Evolutionary conservation across 1,140 invertebrate genomes (phyloP).

Genomic region (Eciton burchellii): DNA sequence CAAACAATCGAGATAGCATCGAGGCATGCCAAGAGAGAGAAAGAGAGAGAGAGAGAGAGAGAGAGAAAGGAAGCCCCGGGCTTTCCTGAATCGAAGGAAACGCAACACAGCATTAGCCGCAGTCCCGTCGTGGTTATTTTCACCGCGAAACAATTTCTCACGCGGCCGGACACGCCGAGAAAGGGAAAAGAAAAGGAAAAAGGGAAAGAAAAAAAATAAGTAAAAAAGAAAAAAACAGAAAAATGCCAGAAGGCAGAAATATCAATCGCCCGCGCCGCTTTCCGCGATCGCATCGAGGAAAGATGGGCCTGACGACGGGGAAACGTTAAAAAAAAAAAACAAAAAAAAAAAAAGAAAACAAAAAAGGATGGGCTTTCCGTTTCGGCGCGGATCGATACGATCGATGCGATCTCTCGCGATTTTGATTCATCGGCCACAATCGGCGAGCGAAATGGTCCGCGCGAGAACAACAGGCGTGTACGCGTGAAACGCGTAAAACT

Average conservation of each 20-base stretch:
- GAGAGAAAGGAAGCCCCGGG: neutral
- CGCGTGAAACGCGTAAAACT: neutral
- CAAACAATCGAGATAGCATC: constrained; percentile 26
- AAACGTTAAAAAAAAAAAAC: neutral
- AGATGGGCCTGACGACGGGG: neutral
- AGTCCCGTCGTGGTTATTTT: constrained; percentile 3
- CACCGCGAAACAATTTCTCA: constrained; percentile 29
- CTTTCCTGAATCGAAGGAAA: constrained; percentile 44
- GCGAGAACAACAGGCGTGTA: constrained; percentile 14
- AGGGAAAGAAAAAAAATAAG: too few species aligned
- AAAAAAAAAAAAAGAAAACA: too few species aligned
- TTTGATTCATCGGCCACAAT: constrained; percentile 49
- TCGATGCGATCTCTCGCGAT: too few species aligned
- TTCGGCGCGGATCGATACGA: constrained; percentile 15
- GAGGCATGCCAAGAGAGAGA: constrained; percentile 4
- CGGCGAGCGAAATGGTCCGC: constrained; percentile 30
- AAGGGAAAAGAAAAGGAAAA: constrained; percentile 26
- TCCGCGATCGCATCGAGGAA: neutral
- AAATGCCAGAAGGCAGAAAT: constrained; percentile 32
- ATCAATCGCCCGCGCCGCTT: constrained; percentile 30
- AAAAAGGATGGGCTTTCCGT: too few species aligned
- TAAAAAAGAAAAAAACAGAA: too few species aligned
- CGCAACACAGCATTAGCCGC: constrained; percentile 38
- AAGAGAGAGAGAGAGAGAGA: too few species aligned
- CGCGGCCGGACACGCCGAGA: neutral